Percentiles rank a stretch among this genome's conserved stretches.
Evolutionary conservation across 2,113 vertebrate genomes (phyloP).

Genomic region (Ictalurus punctatus): DNA sequence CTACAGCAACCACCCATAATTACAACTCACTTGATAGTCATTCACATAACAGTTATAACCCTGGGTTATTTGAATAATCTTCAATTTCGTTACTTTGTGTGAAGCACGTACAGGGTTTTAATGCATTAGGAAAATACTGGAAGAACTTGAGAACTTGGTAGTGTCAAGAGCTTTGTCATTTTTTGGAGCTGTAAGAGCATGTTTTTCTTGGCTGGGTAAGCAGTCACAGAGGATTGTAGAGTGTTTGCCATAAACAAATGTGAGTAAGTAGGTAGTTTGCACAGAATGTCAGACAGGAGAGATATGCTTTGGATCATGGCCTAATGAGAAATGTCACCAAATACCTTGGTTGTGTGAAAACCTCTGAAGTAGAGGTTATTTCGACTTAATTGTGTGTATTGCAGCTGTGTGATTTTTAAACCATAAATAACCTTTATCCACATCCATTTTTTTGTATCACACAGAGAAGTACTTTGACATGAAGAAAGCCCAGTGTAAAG

Average conservation of each 20-base stretch:
- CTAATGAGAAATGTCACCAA: constrained; percentile 19
- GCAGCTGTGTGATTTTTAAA: not conserved
- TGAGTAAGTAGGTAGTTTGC: constrained; percentile 22
- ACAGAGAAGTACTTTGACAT: constrained; percentile 97
- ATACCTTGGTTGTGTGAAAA: constrained; percentile 24
- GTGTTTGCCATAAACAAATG: not conserved
- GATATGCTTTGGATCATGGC: constrained; percentile 21
- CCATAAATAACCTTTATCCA: not conserved
- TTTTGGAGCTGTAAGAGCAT: not conserved
- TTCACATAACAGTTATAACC: constrained; percentile 14
- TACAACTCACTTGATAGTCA: not conserved
- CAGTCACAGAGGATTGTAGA: not conserved
- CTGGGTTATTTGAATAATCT: constrained; percentile 3
- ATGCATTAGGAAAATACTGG: not conserved
- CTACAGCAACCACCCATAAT: not conserved
- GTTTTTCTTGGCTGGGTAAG: constrained; percentile 29
- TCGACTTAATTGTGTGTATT: not conserved
- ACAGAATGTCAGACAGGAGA: constrained; percentile 12
- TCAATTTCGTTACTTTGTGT: not conserved
- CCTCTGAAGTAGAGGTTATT: not conserved
- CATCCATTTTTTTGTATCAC: constrained; percentile 45
- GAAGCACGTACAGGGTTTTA: not conserved
- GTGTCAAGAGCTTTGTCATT: not conserved
- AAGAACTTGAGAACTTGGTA: not conserved
- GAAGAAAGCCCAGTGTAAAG: constrained; percentile 97